Conservation (phyloP, 2,888 invertebrate genomes). For the Byasa hedistus region DNA sequence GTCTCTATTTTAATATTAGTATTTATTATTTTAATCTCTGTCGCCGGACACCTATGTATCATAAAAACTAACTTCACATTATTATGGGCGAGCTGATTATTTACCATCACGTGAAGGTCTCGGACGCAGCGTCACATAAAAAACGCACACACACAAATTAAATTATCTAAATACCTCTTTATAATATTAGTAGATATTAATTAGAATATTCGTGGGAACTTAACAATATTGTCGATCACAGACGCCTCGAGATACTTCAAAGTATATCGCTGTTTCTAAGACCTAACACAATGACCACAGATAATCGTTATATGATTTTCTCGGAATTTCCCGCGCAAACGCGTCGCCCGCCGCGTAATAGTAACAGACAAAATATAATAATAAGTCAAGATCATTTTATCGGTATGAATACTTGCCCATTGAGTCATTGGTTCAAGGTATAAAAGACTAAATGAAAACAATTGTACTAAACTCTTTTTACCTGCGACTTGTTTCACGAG, state of each 20-base stretch:
- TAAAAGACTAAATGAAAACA: background rate
- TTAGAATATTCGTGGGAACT: constrained; percentile 19
- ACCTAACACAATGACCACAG: constrained; percentile 37
- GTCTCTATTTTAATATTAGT: too few species aligned
- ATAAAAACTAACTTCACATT: too few species aligned
- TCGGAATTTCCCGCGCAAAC: constrained; percentile 36
- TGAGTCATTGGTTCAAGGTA: background rate
- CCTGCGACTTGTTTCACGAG: background rate
- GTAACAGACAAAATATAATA: constrained; percentile 4
- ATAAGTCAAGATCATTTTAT: background rate
- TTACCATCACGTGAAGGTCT: too few species aligned
- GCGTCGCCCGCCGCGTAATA: constrained; percentile 14
- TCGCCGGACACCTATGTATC: too few species aligned
- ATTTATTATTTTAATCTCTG: too few species aligned
- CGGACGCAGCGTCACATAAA: too few species aligned
- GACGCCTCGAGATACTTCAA: constrained; percentile 12
- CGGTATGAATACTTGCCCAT: constrained; percentile 4
- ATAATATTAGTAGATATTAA: background rate
- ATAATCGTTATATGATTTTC: constrained; percentile 34
- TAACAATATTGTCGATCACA: constrained; percentile 13
- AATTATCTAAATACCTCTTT: too few species aligned
- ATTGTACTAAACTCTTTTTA: background rate
- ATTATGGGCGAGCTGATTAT: too few species aligned
- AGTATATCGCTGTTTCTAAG: constrained; percentile 35
- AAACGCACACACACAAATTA: too few species aligned